Base-by-base conservation (phyloP, 2,797 vertebrate genomes). In the Perodicticus potto region DNA sequence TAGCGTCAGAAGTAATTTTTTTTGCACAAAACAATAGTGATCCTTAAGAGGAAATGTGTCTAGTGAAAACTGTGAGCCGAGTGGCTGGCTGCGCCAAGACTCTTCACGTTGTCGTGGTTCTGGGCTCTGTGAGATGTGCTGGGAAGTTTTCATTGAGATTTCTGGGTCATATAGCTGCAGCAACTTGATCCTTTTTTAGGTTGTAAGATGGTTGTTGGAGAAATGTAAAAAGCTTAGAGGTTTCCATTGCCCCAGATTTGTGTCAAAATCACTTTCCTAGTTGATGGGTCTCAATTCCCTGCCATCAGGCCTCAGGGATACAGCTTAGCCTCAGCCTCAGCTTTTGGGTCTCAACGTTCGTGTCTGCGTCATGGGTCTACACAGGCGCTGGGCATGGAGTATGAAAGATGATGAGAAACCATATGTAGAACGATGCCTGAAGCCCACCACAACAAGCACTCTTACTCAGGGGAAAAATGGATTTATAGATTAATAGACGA, bases 181-280 rank as follows among this genome's bases (percentile, higher is more conserved):
- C 19, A 43, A 77, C 20, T 12, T 19, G 17, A 86, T 86, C 29
- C 92, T 94, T 22, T 89, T 91, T 91, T 70, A 96, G 78, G 29
- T n/a, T 69, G 34, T 43, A 61, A 23, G 34, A 27, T 29, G 49
- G 34, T 63, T 67, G 16, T 76, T 81, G n/a, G 85, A 81, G 43
- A 93, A 70, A n/a, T 70, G 61, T 65, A 67, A 85, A 89, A 69
- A 73, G 40, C 55, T 59, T 55, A 65, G 70, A 91, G 81, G 37
- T 77, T 7, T 73, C 40, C 7, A 14, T 72, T 86, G 22, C 40
- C 92, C 59, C 73, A 43, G 65, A 73, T 92, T 45, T 89, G 55
- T 84, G 10, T 57, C 23, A 59, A 88, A 89, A 82, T 95, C 22
- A 70, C 61, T 90, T 81, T 89, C 12, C 37, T 17, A 55, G 67